Percentiles rank a stretch among this genome's conserved stretches.
Conservation (phyloP, 1,140 invertebrate species). For the Macrobrachium nipponense region DNA sequence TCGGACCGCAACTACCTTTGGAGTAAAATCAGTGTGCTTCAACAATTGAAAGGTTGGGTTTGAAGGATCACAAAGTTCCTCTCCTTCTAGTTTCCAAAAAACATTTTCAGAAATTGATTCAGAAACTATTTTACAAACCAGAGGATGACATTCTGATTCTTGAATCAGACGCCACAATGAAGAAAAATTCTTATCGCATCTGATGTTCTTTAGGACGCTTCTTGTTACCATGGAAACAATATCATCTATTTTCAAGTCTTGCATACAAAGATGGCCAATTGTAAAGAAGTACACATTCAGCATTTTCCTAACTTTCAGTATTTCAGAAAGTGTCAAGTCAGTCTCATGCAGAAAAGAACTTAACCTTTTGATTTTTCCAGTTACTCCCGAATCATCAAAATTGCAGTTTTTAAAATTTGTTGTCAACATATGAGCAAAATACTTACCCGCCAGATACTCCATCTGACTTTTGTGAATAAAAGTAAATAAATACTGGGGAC, state of each 20-base stretch:
- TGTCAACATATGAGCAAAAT: constrained; percentile 3
- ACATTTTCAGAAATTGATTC: background rate
- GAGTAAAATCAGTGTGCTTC: constrained; percentile 25
- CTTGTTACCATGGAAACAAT: constrained; percentile 3
- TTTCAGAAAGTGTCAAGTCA: background rate
- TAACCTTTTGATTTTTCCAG: background rate
- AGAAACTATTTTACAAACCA: constrained; percentile 20
- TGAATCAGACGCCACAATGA: constrained; percentile 27
- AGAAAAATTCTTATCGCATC: background rate
- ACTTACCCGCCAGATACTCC: constrained; percentile 34
- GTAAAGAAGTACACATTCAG: constrained; percentile 19
- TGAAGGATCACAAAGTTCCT: constrained; percentile 15
- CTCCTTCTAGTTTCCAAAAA: constrained; percentile 24
- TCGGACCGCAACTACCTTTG: constrained; percentile 2
- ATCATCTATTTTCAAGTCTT: background rate
- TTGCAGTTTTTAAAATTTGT: background rate
- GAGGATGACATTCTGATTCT: constrained; percentile 30
- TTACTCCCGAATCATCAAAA: background rate
- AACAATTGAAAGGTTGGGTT: constrained; percentile 15
- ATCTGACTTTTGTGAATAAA: constrained; percentile 55
- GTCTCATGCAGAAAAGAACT: too few species aligned
- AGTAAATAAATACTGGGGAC: constrained; percentile 17
- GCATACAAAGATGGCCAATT: constrained; percentile 31
- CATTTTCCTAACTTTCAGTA: background rate
- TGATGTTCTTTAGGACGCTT: background rate